Evolutionary conservation across 2,113 vertebrate genomes (phyloP), one percentile per base, ranked within the genome.

Genomic region (Lepus americanus): DNA sequence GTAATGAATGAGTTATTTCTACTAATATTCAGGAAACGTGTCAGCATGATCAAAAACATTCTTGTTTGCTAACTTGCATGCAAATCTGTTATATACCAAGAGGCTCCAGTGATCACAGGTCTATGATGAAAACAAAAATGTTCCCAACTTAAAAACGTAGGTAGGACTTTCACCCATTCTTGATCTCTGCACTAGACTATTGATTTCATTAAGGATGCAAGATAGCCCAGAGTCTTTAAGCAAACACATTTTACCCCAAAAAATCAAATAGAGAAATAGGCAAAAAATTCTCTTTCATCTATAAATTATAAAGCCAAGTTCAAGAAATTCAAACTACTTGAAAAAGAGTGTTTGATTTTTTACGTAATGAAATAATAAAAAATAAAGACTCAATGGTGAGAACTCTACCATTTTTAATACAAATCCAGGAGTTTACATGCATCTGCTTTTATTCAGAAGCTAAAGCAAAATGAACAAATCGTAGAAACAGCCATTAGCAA

Each of bases 261-360:
- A 97, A 93, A 93, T 95, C 96, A 97, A 96, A 96, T 92, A 91
- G 22, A 93, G 84, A 13, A 89, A 89, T 93, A 96, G 86, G 64
- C 78, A 78, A 76, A 93, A 25, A 92, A 96, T 96, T 97, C 95
- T 93, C 93, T 97, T 96, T 97, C 95, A 97, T 97, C 95, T 97
- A 97, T 97, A 97, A 96, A 95, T 97, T 96, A 97, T 97, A 89
- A 96, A 95, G 49, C 66, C 76, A 94, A 97, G 93, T 95, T 97
- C 94, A 96, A 97, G 79, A 95, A 95, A 96, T 93, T 89, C 92
- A 92, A 92, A 51, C 39, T 94, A 89, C 84, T 96, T 94, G 95
- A 96, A 96, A 97, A 96, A 67, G 29, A 96, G 66, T 87, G 79
- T 86, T 96, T 96, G 83, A 96, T 97, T 94, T 93, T 67, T 93